These are phyloP conservation scores for Drosophila parabipectinata DNA, from an alignment of 1,140 invertebrate species.

Conservation along the genomic window DNA sequence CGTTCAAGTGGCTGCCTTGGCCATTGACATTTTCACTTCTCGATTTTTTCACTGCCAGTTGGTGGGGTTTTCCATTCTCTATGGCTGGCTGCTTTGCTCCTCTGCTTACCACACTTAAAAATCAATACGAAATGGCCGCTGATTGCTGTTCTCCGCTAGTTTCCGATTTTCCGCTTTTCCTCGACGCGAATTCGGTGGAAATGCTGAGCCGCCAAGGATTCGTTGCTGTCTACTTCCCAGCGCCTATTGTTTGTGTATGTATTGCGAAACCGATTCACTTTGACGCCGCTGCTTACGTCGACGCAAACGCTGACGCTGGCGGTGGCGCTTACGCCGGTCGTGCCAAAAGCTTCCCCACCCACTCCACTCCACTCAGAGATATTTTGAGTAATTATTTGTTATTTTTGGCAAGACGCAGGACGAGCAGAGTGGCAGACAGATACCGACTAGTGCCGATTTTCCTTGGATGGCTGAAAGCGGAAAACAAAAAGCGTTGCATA, in stretches of 20 bases:
- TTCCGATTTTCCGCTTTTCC: constrained; percentile 44
- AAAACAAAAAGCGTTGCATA: constrained; percentile 70
- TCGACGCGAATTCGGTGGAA: constrained; percentile 52
- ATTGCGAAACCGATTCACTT: constrained; percentile 83
- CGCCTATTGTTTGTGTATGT: constrained; percentile 84
- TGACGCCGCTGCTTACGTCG: constrained; percentile 18
- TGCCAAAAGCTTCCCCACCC: constrained; percentile 19
- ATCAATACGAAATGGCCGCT: constrained; percentile 73
- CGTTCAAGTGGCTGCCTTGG: neutral
- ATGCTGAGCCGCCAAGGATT: constrained; percentile 52
- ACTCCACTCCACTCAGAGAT: constrained; percentile 14
- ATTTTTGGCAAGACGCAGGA: constrained; percentile 49
- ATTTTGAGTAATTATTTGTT: constrained; percentile 81
- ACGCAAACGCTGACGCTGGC: constrained; percentile 13
- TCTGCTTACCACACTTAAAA: constrained; percentile 74
- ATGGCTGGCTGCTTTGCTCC: constrained; percentile 3
- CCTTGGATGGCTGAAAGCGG: constrained; percentile 36
- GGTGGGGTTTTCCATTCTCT: constrained; percentile 39
- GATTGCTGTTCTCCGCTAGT: constrained; percentile 9
- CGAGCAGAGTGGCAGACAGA: constrained; percentile 57
- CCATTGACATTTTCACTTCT: constrained; percentile 40
- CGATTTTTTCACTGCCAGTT: constrained; percentile 38
- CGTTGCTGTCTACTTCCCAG: constrained; percentile 72
- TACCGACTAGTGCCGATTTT: constrained; percentile 42
- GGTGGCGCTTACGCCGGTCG: constrained; percentile 4